Base-by-base conservation (phyloP, 2,888 invertebrate genomes). In the Lasioglossum calceatum region DNA sequence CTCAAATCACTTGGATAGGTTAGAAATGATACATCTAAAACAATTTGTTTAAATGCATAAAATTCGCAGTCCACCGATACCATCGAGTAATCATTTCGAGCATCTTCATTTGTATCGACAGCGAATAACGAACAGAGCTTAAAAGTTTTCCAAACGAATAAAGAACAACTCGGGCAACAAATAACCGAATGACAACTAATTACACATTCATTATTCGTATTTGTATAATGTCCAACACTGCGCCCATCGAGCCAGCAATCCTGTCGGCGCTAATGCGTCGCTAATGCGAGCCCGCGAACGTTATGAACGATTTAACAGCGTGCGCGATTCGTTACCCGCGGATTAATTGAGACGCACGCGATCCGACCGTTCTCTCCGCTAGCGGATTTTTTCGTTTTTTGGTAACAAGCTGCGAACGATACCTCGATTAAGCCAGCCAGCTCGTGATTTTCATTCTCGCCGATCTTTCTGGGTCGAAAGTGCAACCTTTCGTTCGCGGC, bases 341-440 rank as follows among this genome's bases (percentile, higher is more conserved):
- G 71, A 61, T 81, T 72, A 50, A 67, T 16, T n/a, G 23, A 54
- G 54, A 54, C 54, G 23, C 23, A 50, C 50, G 54, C 54, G 54
- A 54, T 23, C 23, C 54, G 8, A 54, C 54, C 54, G 54, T 54
- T 54, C 54, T 23, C 54, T 54, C 23, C 8, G 54, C 8, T 2
- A 8, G 54, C 23, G 54, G 54, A 54, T 54, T 54, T 54, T 54
- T 50, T 54, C 23, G 23, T 54, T 23, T 44, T 54, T 54, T 23
- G 54, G 3, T 54, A 54, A 54, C 23, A 54, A 54, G 54, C 54
- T 54, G 23, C 23, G 54, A 54, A 54, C 54, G 23, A 54, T 23
- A 54, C 10, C 23, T 23, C 23, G 54, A 54, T 54, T 54, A 54
- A 54, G 10, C 23, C 23, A 54, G 10, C 23, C 23, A 23, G 2